These are phyloP conservation scores for Thunnus maccoyii DNA, from an alignment of 2,113 vertebrate genomes.

Conservation along the genomic window DNA sequence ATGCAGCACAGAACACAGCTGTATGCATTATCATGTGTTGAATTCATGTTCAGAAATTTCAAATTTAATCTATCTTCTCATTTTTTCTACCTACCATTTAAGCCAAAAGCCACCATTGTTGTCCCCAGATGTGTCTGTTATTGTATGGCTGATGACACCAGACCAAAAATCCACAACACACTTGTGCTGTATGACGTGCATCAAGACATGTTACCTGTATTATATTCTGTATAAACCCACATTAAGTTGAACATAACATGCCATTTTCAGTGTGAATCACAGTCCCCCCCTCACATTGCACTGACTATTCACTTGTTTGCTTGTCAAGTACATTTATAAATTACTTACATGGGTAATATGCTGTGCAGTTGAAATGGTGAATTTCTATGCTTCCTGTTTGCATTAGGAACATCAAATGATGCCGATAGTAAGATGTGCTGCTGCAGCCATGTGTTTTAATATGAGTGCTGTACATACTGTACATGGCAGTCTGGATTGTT, in stretches of 20 bases:
- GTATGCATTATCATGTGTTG: too few species aligned
- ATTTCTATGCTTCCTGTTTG: not conserved
- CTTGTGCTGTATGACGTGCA: not conserved
- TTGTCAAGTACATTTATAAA: not conserved
- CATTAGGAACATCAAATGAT: not conserved
- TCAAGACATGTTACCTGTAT: not conserved
- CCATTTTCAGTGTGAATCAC: not conserved
- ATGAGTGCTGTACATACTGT: too few species aligned
- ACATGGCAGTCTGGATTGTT: not conserved
- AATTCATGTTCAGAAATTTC: too few species aligned
- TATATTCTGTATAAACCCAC: slow-evolving; percentile 12
- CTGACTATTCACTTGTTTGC: not conserved
- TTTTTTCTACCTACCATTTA: too few species aligned
- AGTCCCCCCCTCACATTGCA: not conserved
- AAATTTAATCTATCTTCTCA: too few species aligned
- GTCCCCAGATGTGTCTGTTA: not conserved
- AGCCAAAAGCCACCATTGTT: not conserved
- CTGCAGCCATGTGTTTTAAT: not conserved
- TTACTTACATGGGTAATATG: not conserved
- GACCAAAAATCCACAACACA: not conserved
- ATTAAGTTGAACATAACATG: slow-evolving; percentile 3
- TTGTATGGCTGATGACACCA: not conserved
- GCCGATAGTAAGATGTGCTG: not conserved
- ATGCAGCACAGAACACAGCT: too few species aligned
- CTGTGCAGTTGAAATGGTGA: too few species aligned